Evolutionary conservation across 2,888 invertebrate species (phyloP).

Genomic region (Iselma pallidipennis): DNA sequence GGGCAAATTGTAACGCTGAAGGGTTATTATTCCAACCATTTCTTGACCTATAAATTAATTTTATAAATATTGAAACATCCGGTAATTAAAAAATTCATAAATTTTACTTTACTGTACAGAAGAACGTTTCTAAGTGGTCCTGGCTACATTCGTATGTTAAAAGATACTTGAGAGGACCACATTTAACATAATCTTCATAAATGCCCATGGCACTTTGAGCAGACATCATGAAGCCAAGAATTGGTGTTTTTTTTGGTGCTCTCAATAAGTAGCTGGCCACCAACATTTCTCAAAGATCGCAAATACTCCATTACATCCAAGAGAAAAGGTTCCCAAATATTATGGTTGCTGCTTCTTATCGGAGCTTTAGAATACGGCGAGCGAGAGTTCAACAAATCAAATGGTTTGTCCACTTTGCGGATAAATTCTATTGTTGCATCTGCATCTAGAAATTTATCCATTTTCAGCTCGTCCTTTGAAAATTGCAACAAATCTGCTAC

Average conservation of each 20-base stretch:
- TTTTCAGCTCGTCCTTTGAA: neutral
- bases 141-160: constrained; percentile 31
- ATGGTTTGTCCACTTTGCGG: constrained; percentile 30
- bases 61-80: no score
- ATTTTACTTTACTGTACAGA: no score
- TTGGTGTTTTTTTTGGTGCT: neutral
- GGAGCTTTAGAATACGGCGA: no score
- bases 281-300: neutral
- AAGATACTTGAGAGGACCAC: neutral
- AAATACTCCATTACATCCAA: neutral
- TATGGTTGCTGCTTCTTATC: neutral
- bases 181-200: neutral
- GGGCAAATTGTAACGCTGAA: neutral
- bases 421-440: constrained; percentile 24
- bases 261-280: neutral
- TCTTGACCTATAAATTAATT: neutral
- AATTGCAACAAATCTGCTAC: constrained; percentile 21
- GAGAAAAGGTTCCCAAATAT: neutral
- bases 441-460: constrained; percentile 6
- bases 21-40: neutral
- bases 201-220: constrained; percentile 1
- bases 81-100: no score
- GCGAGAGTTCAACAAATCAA: constrained; percentile 37
- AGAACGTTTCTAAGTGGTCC: constrained; percentile 20
- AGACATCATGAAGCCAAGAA: neutral